These are phyloP conservation scores for Ganaspis brasiliensis DNA, from an alignment of 2,888 invertebrate genomes.

Conservation along the genomic window DNA sequence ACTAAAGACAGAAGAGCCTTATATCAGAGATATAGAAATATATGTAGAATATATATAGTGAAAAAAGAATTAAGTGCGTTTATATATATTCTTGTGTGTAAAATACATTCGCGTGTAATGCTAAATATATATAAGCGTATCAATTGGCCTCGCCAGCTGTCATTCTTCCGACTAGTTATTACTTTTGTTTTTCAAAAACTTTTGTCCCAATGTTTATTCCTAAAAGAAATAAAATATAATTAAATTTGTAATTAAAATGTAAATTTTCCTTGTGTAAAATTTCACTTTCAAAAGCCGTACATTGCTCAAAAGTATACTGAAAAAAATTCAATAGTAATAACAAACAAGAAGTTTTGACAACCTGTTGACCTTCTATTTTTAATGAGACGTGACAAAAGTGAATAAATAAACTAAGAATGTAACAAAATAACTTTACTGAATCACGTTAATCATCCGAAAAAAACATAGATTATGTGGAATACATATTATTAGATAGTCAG, in stretches of 20 bases:
- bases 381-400: slow-evolving; percentile 75
- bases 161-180: slow-evolving; percentile 3
- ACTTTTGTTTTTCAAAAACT: slow-evolving; percentile 25
- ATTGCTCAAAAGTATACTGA: no score
- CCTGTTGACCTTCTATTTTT: slow-evolving; percentile 57
- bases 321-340: slow-evolving; percentile 28
- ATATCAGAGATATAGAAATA: slow-evolving; percentile 79
- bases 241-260: no score
- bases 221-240: no score
- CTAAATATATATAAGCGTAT: slow-evolving; percentile 68
- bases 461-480: slow-evolving; percentile 75
- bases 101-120: slow-evolving; percentile 73
- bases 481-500: slow-evolving; percentile 72
- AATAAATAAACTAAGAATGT: slow-evolving; percentile 73
- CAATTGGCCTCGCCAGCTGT: slow-evolving; percentile 53
- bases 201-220: slow-evolving; percentile 12
- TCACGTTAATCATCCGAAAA: slow-evolving; percentile 76
- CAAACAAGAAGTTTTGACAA: slow-evolving; percentile 49
- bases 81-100: slow-evolving; percentile 69
- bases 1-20: slow-evolving; percentile 80
- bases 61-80: slow-evolving; percentile 68
- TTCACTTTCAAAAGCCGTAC: slow-evolving; percentile 20
- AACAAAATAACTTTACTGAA: slow-evolving; percentile 73
- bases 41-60: slow-evolving; percentile 70
- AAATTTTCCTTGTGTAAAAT: slow-evolving; percentile 1